Evolutionary conservation across 2,797 vertebrate species (phyloP).

Genomic region (Momotus momota): DNA sequence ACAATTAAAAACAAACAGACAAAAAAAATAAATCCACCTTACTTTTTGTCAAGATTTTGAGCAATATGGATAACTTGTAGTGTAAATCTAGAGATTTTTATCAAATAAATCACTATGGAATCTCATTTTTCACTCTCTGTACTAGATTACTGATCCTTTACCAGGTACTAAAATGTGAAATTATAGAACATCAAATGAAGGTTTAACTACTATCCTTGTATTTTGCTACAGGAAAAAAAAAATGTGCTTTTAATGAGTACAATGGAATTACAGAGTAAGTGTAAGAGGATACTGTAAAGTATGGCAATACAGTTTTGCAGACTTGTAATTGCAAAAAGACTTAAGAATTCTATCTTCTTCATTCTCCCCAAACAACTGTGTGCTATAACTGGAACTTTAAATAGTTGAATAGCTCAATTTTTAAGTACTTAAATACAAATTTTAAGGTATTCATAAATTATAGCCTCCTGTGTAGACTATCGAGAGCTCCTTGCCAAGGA

Average conservation of each 20-base stretch:
- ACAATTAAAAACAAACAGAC: not conserved
- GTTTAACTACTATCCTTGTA: not conserved
- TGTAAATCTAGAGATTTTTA: not conserved
- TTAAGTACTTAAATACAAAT: not conserved
- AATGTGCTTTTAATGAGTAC: not conserved
- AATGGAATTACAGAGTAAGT: not conserved
- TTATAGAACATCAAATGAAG: not conserved
- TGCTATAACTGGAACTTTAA: not conserved
- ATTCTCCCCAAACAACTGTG: not conserved
- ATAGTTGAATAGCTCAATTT: accelerated
- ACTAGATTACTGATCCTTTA: not conserved
- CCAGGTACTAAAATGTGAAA: not conserved
- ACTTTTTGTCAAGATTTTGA: not conserved
- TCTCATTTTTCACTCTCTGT: not conserved
- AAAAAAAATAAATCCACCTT: too few relatives aligned
- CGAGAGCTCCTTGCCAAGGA: slow-evolving; percentile 1
- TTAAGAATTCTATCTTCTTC: not conserved
- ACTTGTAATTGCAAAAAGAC: not conserved
- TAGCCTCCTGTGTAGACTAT: not conserved
- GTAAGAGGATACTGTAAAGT: not conserved
- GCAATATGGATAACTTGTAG: not conserved
- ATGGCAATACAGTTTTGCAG: not conserved
- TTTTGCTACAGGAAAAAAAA: not conserved
- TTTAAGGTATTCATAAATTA: not conserved
- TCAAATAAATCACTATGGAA: not conserved